These are phyloP conservation scores for Acrocephalus kingi DNA, from an alignment of 2,113 vertebrate species.

Conservation along the genomic window DNA sequence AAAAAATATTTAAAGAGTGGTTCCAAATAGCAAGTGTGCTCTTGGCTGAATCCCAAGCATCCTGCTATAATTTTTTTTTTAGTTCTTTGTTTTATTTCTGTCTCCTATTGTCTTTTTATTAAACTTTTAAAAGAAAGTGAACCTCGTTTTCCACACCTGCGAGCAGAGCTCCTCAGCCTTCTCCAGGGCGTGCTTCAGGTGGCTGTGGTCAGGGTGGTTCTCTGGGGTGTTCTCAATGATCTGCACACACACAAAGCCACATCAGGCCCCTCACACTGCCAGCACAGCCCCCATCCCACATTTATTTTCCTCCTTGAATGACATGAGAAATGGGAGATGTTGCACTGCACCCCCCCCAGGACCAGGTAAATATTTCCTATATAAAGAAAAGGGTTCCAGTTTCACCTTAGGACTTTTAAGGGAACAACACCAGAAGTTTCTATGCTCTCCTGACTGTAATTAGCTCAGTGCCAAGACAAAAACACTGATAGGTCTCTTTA, in stretches of 20 bases:
- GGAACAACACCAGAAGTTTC: neutral
- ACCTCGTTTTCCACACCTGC: constrained; percentile 57
- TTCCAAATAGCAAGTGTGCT: neutral
- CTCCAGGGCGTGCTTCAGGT: constrained; percentile 92
- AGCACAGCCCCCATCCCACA: neutral
- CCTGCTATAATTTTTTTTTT: neutral
- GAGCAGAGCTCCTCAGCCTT: constrained; percentile 97
- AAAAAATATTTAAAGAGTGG: too few relatives aligned
- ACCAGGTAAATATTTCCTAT: neutral
- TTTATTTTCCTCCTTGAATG: neutral
- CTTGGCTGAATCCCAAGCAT: too few relatives aligned
- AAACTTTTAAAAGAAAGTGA: neutral
- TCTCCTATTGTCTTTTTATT: neutral
- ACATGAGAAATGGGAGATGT: neutral
- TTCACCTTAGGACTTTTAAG: neutral
- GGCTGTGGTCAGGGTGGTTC: constrained; percentile 94
- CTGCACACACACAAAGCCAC: constrained; percentile 55
- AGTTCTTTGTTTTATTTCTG: neutral
- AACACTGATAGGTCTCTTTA: neutral
- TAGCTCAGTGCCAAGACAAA: neutral
- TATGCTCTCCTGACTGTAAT: neutral
- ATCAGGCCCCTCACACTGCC: neutral
- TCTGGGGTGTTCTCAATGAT: constrained; percentile 97
- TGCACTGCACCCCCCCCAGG: neutral
- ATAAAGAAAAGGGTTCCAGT: too few relatives aligned